Percentiles rank a stretch among this genome's conserved stretches.
Conservation (phyloP, 2,888 invertebrate genomes). For the Diaperis boleti region DNA sequence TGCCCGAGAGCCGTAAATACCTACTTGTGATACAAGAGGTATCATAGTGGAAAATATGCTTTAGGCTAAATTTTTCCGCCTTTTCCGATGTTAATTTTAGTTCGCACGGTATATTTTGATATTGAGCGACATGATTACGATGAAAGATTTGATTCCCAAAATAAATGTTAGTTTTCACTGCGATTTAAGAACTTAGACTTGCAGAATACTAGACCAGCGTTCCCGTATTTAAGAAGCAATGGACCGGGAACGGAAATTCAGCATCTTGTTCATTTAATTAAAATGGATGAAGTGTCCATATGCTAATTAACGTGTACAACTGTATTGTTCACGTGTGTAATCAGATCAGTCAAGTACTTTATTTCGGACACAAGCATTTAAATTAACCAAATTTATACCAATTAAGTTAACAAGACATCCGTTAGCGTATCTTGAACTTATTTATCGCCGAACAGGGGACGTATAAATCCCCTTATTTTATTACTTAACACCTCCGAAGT, state of each 20-base stretch:
- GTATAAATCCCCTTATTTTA: conserved; percentile 50
- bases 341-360: conserved; percentile 48
- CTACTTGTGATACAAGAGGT: no score
- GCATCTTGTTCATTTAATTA: conserved; percentile 27
- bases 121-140: no score
- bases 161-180: no score
- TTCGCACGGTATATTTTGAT: no score
- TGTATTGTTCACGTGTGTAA: conserved; percentile 46
- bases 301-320: conserved; percentile 42
- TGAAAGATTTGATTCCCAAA: no score
- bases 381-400: conserved; percentile 53
- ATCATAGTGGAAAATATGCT: no score
- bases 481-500: conserved; percentile 50
- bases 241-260: conserved; percentile 5
- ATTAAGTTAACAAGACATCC: conserved; percentile 53
- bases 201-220: no score
- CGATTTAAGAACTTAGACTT: no score
- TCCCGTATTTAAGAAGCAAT: no score
- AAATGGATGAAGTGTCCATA: conserved; percentile 38
- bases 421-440: conserved; percentile 49
- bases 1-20: no score
- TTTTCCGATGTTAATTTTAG: no score
- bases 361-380: conserved; percentile 49
- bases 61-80: no score
- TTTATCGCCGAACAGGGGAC: conserved; percentile 45